Conservation (phyloP, 2,113 vertebrate species). For the Notarius lentiginosus region DNA sequence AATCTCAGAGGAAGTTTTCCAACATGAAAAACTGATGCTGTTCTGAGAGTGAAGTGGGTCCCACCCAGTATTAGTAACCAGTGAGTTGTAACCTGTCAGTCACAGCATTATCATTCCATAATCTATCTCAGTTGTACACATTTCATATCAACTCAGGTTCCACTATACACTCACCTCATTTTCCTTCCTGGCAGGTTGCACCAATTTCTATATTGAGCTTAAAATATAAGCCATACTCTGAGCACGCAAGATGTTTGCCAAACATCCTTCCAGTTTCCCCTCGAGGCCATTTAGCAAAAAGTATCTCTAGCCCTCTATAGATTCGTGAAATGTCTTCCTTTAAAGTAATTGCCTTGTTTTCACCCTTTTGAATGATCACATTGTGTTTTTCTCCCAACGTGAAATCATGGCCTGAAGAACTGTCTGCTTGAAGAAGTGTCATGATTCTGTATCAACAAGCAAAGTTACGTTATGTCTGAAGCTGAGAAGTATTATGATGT, state of each 20-base stretch:
- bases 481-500: not conserved
- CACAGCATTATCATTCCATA: not conserved
- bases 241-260: not conserved
- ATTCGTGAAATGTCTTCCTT: not conserved
- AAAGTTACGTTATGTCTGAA: not conserved
- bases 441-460: not conserved
- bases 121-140: not conserved
- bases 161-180: not conserved
- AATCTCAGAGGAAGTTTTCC: not conserved
- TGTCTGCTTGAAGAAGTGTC: not conserved
- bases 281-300: not conserved
- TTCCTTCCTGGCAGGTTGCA: not conserved
- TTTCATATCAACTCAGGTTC: not conserved
- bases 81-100: not conserved
- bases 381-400: not conserved
- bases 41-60: not conserved
- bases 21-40: not conserved
- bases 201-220: not conserved
- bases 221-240: not conserved
- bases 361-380: not conserved
- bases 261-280: not conserved
- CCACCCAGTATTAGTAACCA: not conserved
- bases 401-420: not conserved
- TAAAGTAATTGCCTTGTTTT: not conserved
- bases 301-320: not conserved